Evolutionary conservation across 2,888 invertebrate genomes (phyloP), one percentile per base, ranked within the genome.

Genomic region (Calameuta filiformis): DNA sequence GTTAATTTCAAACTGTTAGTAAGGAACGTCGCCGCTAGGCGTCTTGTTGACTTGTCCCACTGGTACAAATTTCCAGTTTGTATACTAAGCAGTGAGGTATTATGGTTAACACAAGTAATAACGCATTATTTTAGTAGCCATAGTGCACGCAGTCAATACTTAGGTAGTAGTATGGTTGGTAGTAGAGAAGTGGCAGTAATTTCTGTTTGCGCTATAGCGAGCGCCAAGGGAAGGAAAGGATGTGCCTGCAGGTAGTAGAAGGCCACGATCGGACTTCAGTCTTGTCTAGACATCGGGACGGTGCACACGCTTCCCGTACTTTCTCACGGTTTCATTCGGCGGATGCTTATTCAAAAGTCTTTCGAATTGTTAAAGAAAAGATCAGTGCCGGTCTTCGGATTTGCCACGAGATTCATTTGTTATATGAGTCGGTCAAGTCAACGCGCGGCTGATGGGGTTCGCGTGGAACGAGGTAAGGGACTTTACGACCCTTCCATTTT

Each of bases 401-500:
- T 73, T 35, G 40, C 56, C 35, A 73, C 56, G 23, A 56, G 23
- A 56, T 12, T 35, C n/a, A 4, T 68, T 30, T 73, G 33, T 75
- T 89, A 85, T 88, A 89, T 89, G 89, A 83, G 83, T 85, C 85
- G 71, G 83, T 83, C 83, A 83, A 82, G 81, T 83, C 87, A 75
- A 85, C 83, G 83, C 84, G 84, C 83, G 83, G 85, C 87, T 86
- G 84, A 89, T 89, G 89, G 89, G 89, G 86, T 89, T 89, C 85
- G 89, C 89, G 84, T 88, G 86, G 87, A 87, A 89, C 87, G 89
- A 89, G 89, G 89, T 89, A 83, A 85, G 81, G 40, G 77, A 33
- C 15, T 23, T 56, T 56, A 56, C 23, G 15, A 56, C 56, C 56
- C 56, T 56, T 56, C 56, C 56, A 56, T 56, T 56, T 23, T 56